phyloP scores from a whole-genome alignment of 2,113 vertebrate genomes.

The Brachirus orientalis region DNA sequence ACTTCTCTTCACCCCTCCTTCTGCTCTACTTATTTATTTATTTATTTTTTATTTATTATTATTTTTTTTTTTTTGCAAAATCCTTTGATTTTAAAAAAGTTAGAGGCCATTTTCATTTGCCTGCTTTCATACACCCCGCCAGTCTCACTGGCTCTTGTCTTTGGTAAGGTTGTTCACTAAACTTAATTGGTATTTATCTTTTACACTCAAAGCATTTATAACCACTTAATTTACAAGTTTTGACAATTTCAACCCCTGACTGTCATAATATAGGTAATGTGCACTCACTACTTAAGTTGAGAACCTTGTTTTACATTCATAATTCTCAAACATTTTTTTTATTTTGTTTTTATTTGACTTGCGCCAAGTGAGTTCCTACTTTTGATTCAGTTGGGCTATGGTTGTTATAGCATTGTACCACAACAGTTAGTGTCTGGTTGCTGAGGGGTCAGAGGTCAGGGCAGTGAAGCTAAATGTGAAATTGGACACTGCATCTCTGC shows the following conservation, averaged over 20 bases:
- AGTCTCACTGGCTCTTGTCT: no score
- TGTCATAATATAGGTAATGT: background rate
- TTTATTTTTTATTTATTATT: no score
- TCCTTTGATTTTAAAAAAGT: no score
- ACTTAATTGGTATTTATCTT: conserved; percentile 13
- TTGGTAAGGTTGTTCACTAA: background rate
- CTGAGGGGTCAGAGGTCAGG: conserved; percentile 63
- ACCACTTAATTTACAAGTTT: background rate
- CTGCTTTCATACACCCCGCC: no score
- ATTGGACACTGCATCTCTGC: conserved; percentile 59
- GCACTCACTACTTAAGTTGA: background rate
- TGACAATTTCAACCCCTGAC: background rate
- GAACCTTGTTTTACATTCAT: conserved; percentile 3
- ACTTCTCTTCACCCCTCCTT: conserved; percentile 56
- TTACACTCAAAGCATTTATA: background rate
- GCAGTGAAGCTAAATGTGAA: conserved; percentile 69
- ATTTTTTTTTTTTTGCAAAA: conserved; percentile 24
- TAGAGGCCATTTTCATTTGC: no score
- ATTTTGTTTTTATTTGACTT: conserved; percentile 48
- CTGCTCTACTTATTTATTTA: conserved; percentile 45
- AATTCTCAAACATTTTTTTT: conserved; percentile 15
- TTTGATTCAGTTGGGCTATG: conserved; percentile 54
- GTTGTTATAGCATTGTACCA: conserved; percentile 37
- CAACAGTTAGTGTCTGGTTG: conserved; percentile 62
- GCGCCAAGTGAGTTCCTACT: conserved; percentile 53